Conservation (phyloP, 2,797 vertebrate species). For the Scolopax rusticola region DNA sequence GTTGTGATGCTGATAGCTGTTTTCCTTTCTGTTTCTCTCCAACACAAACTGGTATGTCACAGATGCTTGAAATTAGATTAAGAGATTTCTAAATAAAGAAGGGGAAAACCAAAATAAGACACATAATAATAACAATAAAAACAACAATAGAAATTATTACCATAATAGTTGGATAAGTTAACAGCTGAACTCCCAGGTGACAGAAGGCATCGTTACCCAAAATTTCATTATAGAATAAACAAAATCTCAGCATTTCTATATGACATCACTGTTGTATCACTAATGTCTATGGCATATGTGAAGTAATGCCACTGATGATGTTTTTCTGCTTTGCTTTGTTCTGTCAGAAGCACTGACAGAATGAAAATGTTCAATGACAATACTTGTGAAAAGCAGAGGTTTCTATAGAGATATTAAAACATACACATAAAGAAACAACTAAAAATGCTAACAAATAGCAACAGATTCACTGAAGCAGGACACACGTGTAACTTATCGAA, state of each 20-base stretch:
- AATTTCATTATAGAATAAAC: constrained; percentile 29
- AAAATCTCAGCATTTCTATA: not conserved
- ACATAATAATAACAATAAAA: not conserved
- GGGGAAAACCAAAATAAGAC: not conserved
- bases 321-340: not conserved
- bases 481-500: rapidly evolving
- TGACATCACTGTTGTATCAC: not conserved
- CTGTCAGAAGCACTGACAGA: not conserved
- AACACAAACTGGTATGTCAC: not conserved
- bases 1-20: not conserved
- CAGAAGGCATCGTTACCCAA: not conserved
- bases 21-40: not conserved
- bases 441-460: not conserved
- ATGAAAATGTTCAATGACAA: not conserved
- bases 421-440: not conserved
- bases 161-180: not conserved
- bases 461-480: not conserved
- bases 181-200: not conserved
- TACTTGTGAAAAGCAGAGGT: not conserved
- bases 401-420: not conserved
- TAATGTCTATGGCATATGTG: not conserved
- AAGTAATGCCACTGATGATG: not conserved
- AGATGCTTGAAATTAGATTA: constrained; percentile 17
- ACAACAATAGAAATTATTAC: not conserved
- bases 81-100: not conserved